Evolutionary conservation across 2,113 vertebrate genomes (phyloP).

Genomic region (Psammodynastes pulverulentus): DNA sequence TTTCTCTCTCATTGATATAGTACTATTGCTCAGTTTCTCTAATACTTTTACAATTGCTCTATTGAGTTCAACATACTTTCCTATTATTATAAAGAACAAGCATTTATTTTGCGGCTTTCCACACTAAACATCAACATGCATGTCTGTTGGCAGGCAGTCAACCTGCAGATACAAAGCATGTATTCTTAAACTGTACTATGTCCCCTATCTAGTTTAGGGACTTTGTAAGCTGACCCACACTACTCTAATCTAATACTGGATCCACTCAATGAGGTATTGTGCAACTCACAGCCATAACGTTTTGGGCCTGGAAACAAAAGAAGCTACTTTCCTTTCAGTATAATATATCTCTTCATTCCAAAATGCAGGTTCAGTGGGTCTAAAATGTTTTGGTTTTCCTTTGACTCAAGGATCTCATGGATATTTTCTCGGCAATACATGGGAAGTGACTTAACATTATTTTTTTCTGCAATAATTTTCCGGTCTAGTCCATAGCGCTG

Average conservation of each 20-base stretch:
- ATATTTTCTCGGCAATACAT: background rate
- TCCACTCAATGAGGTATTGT: background rate
- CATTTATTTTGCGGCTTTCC: background rate
- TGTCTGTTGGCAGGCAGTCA: background rate
- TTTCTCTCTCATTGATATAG: background rate
- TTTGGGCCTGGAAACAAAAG: background rate
- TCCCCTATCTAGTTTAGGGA: background rate
- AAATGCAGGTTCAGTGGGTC: background rate
- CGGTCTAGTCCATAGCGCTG: background rate
- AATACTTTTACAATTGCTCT: background rate
- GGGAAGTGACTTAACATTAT: background rate
- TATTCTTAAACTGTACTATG: background rate
- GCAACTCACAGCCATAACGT: background rate
- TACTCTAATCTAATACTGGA: background rate
- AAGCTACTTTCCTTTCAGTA: background rate
- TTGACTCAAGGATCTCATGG: background rate
- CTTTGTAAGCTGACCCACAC: background rate
- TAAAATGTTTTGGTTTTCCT: background rate
- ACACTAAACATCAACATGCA: background rate
- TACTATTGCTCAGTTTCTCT: background rate
- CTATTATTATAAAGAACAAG: background rate
- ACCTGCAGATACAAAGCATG: background rate
- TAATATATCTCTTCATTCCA: background rate
- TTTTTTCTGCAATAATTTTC: background rate
- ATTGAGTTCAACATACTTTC: background rate